Percentiles rank a stretch among this genome's conserved stretches.
These are phyloP conservation scores for Nerophis ophidion DNA, from an alignment of 2,113 vertebrate genomes.

Conservation along the genomic window DNA sequence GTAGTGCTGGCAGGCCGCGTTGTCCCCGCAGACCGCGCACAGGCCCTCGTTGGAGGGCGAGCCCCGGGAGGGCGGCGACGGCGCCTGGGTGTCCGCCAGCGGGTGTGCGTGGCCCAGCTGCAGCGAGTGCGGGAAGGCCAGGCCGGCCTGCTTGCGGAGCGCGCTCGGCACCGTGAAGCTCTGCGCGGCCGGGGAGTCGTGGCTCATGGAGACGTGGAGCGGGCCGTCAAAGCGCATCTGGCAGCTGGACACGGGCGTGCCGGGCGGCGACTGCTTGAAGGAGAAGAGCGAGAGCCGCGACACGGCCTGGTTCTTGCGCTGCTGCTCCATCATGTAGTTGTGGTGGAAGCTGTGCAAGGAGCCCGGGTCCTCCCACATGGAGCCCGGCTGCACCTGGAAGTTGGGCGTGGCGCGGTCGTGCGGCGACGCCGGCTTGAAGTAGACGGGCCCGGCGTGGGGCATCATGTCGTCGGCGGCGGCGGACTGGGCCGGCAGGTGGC, in stretches of 20 bases:
- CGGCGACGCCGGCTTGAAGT: constrained; percentile 97
- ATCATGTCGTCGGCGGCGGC: constrained; percentile 96
- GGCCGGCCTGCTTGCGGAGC: constrained; percentile 85
- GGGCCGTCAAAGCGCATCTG: constrained; percentile 98
- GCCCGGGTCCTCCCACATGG: constrained; percentile 94
- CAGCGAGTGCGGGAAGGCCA: constrained; percentile 90
- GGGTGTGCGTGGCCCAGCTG: constrained; percentile 91
- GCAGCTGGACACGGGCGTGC: constrained; percentile 93
- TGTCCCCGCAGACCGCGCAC: constrained; percentile 96
- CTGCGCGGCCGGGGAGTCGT: constrained; percentile 77
- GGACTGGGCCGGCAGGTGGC: constrained; percentile 86
- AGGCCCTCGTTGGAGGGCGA: constrained; percentile 97
- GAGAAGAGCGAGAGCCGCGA: constrained; percentile 96
- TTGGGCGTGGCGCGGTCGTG: constrained; percentile 86
- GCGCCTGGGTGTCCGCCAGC: constrained; percentile 91
- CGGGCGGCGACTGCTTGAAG: constrained; percentile 96
- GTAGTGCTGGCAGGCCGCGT: constrained; percentile 93
- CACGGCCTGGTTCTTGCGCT: constrained; percentile 86
- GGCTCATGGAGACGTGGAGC: constrained; percentile 88
- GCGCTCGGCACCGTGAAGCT: constrained; percentile 88
- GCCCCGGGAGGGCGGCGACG: constrained; percentile 90
- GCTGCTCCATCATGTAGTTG: constrained; percentile 97
- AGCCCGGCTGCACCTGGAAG: constrained; percentile 91
- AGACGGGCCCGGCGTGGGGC: constrained; percentile 90
- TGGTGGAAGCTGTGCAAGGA: constrained; percentile 97